These are phyloP conservation scores for Drosophila aff. DNA, from an alignment of 1,140 invertebrate genomes.

Conservation along the genomic window DNA sequence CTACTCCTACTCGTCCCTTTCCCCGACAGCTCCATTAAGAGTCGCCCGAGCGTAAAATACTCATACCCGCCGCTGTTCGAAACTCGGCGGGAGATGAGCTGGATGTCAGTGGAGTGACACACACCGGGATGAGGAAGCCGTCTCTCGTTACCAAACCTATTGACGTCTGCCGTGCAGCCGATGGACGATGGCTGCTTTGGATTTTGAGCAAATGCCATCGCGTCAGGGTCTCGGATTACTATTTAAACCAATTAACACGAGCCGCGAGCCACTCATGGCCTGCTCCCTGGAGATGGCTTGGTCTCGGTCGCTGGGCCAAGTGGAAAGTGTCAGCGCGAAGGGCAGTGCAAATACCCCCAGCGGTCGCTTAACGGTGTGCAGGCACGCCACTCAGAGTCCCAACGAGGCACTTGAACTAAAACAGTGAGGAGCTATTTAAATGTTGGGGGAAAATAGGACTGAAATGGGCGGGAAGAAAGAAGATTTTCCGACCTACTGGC, in stretches of 20 bases:
- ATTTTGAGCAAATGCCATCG: constrained; percentile 56
- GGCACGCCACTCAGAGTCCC: constrained; percentile 18
- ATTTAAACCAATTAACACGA: constrained; percentile 79
- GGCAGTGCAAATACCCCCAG: constrained; percentile 63
- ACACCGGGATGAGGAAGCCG: constrained; percentile 1
- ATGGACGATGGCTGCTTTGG: constrained; percentile 31
- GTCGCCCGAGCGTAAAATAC: constrained; percentile 31
- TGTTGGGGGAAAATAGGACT: not conserved
- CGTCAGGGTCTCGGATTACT: constrained; percentile 65
- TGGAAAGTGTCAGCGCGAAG: constrained; percentile 40
- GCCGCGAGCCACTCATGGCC: constrained; percentile 16
- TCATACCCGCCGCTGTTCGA: constrained; percentile 6
- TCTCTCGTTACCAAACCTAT: constrained; percentile 74
- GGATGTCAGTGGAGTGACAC: constrained; percentile 6
- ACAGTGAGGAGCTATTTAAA: not conserved
- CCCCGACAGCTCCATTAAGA: constrained; percentile 35
- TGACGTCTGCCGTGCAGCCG: constrained; percentile 56
- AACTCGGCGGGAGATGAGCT: constrained; percentile 18
- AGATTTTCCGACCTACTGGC: not conserved
- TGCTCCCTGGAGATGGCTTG: constrained; percentile 38
- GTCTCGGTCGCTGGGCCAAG: constrained; percentile 33
- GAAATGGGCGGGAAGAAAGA: not conserved
- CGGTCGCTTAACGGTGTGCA: constrained; percentile 59
- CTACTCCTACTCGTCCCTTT: too few relatives aligned
- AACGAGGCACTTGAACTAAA: constrained; percentile 7